Evolutionary conservation across 2,797 vertebrate genomes (phyloP).

Genomic region (Serranus cabrilla): DNA sequence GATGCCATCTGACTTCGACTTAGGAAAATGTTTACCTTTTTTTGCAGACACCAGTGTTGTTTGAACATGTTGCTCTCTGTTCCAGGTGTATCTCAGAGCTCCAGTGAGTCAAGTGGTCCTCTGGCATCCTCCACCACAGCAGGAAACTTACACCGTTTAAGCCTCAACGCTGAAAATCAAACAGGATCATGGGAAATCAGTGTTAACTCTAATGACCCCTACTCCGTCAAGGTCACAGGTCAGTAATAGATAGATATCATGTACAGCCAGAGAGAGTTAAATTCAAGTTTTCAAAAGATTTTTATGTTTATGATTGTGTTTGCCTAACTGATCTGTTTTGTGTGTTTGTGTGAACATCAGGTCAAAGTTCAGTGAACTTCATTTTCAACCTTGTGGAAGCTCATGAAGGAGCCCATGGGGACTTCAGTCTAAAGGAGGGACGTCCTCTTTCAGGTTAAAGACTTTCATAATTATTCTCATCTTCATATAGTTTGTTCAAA

Average conservation of each 20-base stretch:
- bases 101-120: slow-evolving; percentile 59
- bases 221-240: slow-evolving; percentile 80
- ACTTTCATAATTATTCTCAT: background rate
- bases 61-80: background rate
- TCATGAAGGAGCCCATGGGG: slow-evolving; percentile 56
- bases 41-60: too few relatives aligned
- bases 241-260: background rate
- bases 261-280: background rate
- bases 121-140: slow-evolving; percentile 64
- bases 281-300: background rate
- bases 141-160: slow-evolving; percentile 77
- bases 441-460: slow-evolving; percentile 73
- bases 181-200: slow-evolving; percentile 76
- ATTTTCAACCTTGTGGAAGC: slow-evolving; percentile 72
- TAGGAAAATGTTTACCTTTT: background rate
- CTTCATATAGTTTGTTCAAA: background rate
- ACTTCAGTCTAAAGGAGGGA: slow-evolving; percentile 69
- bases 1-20: too few relatives aligned
- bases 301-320: background rate
- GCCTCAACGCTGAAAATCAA: slow-evolving; percentile 58
- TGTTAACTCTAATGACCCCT: slow-evolving; percentile 62
- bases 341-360: slow-evolving; percentile 47
- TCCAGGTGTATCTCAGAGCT: slow-evolving; percentile 75
- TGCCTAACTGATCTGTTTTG: background rate
- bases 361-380: slow-evolving; percentile 78